phyloP scores from a whole-genome alignment of 2,797 vertebrate genomes.

The Psittacula echo region DNA sequence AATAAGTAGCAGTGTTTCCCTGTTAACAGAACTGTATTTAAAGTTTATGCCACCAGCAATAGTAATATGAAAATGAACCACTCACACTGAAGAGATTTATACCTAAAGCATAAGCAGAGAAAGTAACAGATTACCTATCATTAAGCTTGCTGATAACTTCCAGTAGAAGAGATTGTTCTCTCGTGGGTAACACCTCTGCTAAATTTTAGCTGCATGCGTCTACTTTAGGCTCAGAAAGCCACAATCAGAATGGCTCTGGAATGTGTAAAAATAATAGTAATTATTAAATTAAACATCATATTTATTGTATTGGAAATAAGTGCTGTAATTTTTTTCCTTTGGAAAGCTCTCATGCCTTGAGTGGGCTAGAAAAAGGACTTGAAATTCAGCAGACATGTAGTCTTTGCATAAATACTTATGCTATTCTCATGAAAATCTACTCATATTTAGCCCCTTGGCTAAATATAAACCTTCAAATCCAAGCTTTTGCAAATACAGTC shows the following conservation, averaged over 20 bases:
- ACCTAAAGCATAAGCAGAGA: not conserved
- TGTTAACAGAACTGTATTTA: not conserved
- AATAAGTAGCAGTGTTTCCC: not conserved
- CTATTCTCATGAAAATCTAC: conserved; percentile 7
- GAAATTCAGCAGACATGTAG: conserved; percentile 13
- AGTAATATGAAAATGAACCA: not conserved
- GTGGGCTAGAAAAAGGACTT: not conserved
- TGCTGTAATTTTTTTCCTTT: not conserved
- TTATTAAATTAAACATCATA: conserved; percentile 19
- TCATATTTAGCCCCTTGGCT: not conserved
- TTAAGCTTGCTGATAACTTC: not conserved
- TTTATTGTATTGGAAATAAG: conserved; percentile 9
- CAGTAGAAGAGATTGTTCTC: not conserved
- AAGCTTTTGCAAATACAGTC: conserved; percentile 39
- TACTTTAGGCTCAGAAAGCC: not conserved
- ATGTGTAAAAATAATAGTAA: conserved; percentile 1
- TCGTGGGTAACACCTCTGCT: not conserved
- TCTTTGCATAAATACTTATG: conserved; percentile 21
- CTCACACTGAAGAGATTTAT: not conserved
- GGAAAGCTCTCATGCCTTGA: not conserved
- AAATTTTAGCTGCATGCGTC: not conserved
- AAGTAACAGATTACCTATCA: not conserved
- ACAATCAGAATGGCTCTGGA: not conserved
- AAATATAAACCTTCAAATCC: conserved; percentile 42
- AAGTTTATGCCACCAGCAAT: not conserved